Percentiles rank a stretch among this genome's conserved stretches.
Conservation (phyloP, 2,888 invertebrate genomes). For the Apotomis betuletana region DNA sequence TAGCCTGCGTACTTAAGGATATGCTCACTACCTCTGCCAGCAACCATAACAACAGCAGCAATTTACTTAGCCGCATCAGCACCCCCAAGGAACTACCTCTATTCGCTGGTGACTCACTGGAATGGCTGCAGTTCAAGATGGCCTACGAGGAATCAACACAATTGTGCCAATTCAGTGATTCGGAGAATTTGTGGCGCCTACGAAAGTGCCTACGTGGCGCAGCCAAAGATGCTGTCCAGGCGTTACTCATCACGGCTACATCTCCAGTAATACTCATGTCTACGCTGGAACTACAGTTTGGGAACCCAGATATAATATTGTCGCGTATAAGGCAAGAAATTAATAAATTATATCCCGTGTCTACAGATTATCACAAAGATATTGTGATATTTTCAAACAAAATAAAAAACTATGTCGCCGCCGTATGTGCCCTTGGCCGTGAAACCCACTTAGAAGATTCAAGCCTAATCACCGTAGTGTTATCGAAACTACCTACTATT, state of each 20-base stretch:
- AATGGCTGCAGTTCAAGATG: constrained; percentile 48
- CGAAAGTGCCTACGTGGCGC: constrained; percentile 47
- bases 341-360: constrained; percentile 42
- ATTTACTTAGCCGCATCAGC: constrained; percentile 42
- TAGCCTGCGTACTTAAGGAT: constrained; percentile 42
- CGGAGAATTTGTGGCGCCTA: constrained; percentile 48
- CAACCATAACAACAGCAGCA: background rate
- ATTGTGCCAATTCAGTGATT: constrained; percentile 44
- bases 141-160: constrained; percentile 47
- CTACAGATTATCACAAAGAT: constrained; percentile 22
- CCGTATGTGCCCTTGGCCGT: background rate
- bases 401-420: constrained; percentile 11
- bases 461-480: constrained; percentile 7
- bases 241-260: constrained; percentile 44
- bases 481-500: constrained; percentile 14
- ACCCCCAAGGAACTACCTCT: constrained; percentile 44
- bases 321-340: constrained; percentile 43
- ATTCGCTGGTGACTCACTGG: constrained; percentile 47
- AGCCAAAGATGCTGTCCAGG: constrained; percentile 47
- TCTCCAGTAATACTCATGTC: constrained; percentile 42
- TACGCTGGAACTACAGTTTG: constrained; percentile 47
- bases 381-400: constrained; percentile 11
- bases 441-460: background rate
- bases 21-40: constrained; percentile 21
- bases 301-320: constrained; percentile 47